Percentiles rank a stretch among this genome's conserved stretches.
These are phyloP conservation scores for Lepus townsendii DNA, from an alignment of 2,797 vertebrate species.

Conservation along the genomic window DNA sequence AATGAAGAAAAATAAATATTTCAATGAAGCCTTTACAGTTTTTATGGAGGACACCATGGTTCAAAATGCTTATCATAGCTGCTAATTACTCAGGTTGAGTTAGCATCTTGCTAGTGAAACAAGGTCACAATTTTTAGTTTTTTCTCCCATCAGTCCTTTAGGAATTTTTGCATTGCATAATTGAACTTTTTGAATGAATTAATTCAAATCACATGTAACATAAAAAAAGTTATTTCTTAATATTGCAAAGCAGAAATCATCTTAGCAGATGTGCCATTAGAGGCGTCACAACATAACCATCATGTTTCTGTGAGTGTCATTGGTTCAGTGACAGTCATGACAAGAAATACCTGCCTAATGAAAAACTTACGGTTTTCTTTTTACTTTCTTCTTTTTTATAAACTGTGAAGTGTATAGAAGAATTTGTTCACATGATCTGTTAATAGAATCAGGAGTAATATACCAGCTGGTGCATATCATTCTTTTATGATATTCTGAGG, in stretches of 20 bases:
- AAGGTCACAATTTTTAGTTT: constrained; percentile 87
- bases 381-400: constrained; percentile 29
- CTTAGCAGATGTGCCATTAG: constrained; percentile 78
- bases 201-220: constrained; percentile 89
- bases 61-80: constrained; percentile 87
- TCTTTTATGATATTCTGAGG: constrained; percentile 68
- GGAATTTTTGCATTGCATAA: constrained; percentile 85
- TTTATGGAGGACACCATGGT: constrained; percentile 82
- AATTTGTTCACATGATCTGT: constrained; percentile 72
- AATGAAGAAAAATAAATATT: constrained; percentile 58
- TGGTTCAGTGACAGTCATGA: constrained; percentile 26
- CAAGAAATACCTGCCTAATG: constrained; percentile 65
- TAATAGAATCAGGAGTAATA: constrained; percentile 80
- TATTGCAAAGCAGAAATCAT: constrained; percentile 85
- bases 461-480: constrained; percentile 74
- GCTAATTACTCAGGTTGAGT: constrained; percentile 88
- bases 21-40: constrained; percentile 79
- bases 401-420: constrained; percentile 65
- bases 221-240: constrained; percentile 86
- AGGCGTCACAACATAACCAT: constrained; percentile 53
- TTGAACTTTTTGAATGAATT: constrained; percentile 88
- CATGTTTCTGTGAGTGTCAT: neutral
- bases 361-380: constrained; percentile 53
- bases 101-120: constrained; percentile 88
- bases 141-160: constrained; percentile 83